Percentiles rank a stretch among this genome's conserved stretches.
Conservation (phyloP, 1,140 invertebrate genomes). For the Akabosia matsudoensis region DNA sequence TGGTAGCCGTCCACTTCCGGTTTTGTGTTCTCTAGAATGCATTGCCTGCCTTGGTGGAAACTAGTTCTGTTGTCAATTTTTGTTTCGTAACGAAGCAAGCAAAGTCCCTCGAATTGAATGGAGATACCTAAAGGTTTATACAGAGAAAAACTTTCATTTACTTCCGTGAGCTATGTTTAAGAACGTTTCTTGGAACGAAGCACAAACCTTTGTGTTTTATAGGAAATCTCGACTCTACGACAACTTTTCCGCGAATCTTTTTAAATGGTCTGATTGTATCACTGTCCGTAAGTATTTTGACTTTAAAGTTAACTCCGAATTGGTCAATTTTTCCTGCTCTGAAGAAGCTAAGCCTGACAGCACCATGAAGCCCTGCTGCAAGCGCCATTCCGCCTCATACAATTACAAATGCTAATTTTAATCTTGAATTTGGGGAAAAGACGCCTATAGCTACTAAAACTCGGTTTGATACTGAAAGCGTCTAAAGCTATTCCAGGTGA, state of each 20-base stretch:
- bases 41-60: neutral
- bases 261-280: neutral
- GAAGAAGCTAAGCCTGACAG: slow-evolving; percentile 2
- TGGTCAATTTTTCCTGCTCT: neutral
- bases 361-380: neutral
- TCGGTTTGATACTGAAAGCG: too few species aligned
- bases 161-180: neutral
- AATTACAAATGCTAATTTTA: too few species aligned
- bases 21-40: neutral
- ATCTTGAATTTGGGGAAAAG: too few species aligned
- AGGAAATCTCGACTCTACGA: neutral
- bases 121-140: neutral
- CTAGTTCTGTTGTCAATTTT: slow-evolving; percentile 10
- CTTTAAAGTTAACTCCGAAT: slow-evolving; percentile 4
- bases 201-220: neutral
- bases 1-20: neutral
- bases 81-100: neutral
- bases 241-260: neutral
- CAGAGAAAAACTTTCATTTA: neutral
- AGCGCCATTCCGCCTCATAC: too few species aligned
- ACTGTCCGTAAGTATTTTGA: neutral
- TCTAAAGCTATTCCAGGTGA: too few species aligned
- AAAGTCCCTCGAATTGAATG: neutral
- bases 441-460: too few species aligned
- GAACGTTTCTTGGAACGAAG: neutral